phyloP scores from a whole-genome alignment of 1,140 invertebrate genomes.

The Drosophila prosaltans region DNA sequence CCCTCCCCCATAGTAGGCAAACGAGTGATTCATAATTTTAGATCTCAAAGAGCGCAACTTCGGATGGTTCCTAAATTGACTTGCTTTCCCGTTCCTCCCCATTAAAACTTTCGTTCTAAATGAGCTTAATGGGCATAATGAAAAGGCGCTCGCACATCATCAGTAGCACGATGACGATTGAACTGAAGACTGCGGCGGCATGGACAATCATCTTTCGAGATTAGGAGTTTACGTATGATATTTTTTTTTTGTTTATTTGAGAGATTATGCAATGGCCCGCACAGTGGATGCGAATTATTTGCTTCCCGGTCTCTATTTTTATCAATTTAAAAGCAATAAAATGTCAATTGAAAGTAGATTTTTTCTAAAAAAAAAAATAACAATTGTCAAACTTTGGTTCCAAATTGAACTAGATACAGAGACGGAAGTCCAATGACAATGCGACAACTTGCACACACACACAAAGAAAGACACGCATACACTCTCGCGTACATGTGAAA shows the following conservation, averaged over 20 bases:
- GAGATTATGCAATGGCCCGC: slow-evolving; percentile 71
- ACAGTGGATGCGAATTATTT: slow-evolving; percentile 51
- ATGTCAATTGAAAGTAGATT: slow-evolving; percentile 70
- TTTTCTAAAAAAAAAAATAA: slow-evolving; percentile 33
- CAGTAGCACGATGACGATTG: slow-evolving; percentile 1
- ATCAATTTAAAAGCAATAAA: slow-evolving; percentile 78
- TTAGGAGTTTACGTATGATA: slow-evolving; percentile 51
- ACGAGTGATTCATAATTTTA: slow-evolving; percentile 43
- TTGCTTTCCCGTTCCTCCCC: slow-evolving; percentile 26
- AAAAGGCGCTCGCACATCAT: slow-evolving; percentile 43
- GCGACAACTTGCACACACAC: neutral
- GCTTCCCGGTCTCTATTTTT: neutral
- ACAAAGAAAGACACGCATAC: neutral
- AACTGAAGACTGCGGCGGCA: slow-evolving; percentile 40
- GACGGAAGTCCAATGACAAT: slow-evolving; percentile 19
- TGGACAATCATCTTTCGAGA: slow-evolving; percentile 74
- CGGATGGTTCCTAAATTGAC: slow-evolving; percentile 16
- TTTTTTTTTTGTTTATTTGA: slow-evolving; percentile 55
- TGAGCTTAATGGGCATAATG: slow-evolving; percentile 67
- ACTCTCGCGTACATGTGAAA: slow-evolving; percentile 16
- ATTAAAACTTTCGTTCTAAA: slow-evolving; percentile 44
- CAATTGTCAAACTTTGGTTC: slow-evolving; percentile 60
- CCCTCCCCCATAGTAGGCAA: neutral
- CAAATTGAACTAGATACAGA: neutral
- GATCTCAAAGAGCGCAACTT: slow-evolving; percentile 24